Conservation (phyloP, 92 coral and sea anemone genomes). For the Phenganax stokvisi region DNA sequence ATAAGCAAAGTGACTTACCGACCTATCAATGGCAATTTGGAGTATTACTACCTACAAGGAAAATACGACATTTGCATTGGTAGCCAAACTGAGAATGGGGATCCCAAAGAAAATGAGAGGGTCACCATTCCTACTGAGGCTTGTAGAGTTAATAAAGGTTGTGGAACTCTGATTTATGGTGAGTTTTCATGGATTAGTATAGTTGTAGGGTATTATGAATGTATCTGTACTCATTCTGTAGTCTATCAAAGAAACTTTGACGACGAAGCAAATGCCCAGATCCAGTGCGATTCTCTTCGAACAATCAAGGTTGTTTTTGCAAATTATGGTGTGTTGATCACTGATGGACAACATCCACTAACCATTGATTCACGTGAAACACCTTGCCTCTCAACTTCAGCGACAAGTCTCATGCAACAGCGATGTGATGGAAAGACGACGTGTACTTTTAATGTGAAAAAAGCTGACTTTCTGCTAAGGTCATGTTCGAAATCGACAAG, state of each 20-base stretch:
- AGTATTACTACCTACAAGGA: background rate
- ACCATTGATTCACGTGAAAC: too few species aligned
- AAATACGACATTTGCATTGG: background rate
- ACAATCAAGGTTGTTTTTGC: too few species aligned
- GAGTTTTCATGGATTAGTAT: background rate
- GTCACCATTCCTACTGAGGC: background rate
- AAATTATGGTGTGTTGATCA: too few species aligned
- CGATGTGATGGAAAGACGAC: background rate
- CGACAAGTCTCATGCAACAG: background rate
- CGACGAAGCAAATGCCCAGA: too few species aligned
- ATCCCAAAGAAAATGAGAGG: conserved; percentile 4
- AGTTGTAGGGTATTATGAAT: too few species aligned
- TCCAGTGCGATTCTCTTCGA: too few species aligned
- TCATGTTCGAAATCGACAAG: background rate
- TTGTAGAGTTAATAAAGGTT: background rate
- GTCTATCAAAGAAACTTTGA: too few species aligned
- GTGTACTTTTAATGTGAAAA: background rate
- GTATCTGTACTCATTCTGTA: too few species aligned
- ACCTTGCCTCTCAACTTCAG: background rate
- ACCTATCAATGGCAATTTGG: conserved; percentile 10
- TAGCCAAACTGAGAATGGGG: background rate
- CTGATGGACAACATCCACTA: too few species aligned
- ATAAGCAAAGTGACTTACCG: background rate
- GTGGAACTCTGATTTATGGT: conserved; percentile 10
- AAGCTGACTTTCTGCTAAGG: background rate